A percentile compares a stretch with the other conserved stretches of the same genome.
These are phyloP conservation scores for Cheilinus undulatus DNA, from an alignment of 2,113 vertebrate species.

Conservation along the genomic window DNA sequence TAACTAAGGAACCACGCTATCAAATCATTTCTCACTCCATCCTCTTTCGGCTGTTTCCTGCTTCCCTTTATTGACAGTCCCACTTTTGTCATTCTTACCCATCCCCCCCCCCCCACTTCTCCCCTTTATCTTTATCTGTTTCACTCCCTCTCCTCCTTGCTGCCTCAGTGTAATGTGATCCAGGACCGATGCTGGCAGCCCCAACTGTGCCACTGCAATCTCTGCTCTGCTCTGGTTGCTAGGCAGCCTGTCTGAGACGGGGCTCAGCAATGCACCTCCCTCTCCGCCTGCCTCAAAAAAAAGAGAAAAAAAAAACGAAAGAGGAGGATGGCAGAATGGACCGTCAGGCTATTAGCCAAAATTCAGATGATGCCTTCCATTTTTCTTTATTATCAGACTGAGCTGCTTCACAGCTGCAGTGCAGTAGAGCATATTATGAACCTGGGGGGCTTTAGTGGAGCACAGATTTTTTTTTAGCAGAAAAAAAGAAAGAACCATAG, in stretches of 20 bases:
- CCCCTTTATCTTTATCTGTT: constrained; percentile 69
- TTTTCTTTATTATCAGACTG: constrained; percentile 28
- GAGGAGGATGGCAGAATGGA: constrained; percentile 16
- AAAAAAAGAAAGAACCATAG: constrained; percentile 23
- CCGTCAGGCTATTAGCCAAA: constrained; percentile 34
- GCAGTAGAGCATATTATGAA: constrained; percentile 41
- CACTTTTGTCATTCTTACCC: constrained; percentile 48
- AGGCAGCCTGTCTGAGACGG: constrained; percentile 75
- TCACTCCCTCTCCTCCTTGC: constrained; percentile 74
- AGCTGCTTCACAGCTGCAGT: constrained; percentile 67
- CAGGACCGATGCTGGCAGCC: constrained; percentile 74
- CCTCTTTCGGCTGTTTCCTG: constrained; percentile 28
- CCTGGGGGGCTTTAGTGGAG: neutral
- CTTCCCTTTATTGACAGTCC: constrained; percentile 32
- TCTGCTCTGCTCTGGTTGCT: constrained; percentile 77
- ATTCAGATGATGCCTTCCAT: constrained; percentile 43
- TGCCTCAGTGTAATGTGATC: constrained; percentile 84
- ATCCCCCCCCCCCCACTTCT: constrained; percentile 56
- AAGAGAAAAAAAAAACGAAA: neutral
- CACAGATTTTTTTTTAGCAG: constrained; percentile 16
- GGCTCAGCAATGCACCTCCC: constrained; percentile 60
- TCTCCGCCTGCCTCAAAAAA: constrained; percentile 52
- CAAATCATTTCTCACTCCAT: constrained; percentile 23
- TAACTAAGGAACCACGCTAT: constrained; percentile 24
- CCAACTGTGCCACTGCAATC: constrained; percentile 76